Percentiles rank a stretch among this genome's conserved stretches.
These are phyloP conservation scores for Myrmecophaga tridactyla DNA, from an alignment of 2,113 vertebrate species.

Conservation along the genomic window DNA sequence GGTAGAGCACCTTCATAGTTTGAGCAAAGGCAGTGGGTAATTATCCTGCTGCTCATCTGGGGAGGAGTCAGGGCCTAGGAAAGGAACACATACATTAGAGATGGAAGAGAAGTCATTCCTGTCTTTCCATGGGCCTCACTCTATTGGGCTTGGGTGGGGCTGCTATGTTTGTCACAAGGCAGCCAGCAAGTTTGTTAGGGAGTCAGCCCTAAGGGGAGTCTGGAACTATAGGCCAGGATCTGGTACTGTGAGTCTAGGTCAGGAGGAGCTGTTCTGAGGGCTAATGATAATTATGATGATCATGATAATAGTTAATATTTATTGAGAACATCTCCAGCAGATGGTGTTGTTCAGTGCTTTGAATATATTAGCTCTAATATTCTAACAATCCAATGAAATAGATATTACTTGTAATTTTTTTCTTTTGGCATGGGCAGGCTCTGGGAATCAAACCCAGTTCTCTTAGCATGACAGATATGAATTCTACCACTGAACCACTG, in stretches of 20 bases:
- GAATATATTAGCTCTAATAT: neutral
- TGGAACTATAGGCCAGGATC: neutral
- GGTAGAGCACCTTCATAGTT: neutral
- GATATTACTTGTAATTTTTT: no score
- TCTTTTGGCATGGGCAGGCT: no score
- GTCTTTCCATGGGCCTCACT: neutral
- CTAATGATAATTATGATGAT: neutral
- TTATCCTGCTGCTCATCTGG: neutral
- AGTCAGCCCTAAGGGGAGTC: neutral
- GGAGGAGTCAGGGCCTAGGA: no score
- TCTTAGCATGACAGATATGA: no score
- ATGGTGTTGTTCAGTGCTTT: neutral
- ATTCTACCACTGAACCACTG: no score
- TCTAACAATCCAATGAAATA: neutral
- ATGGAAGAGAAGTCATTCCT: neutral
- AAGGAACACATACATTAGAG: neutral
- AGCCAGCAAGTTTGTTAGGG: neutral
- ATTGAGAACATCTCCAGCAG: neutral
- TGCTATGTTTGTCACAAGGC: neutral
- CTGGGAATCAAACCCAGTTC: no score
- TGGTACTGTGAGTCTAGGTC: no score
- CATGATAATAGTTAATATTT: neutral
- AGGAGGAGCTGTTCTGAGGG: neutral
- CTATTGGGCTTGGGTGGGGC: neutral
- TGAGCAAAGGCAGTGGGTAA: neutral